Evolutionary conservation across 2,113 vertebrate species (phyloP).

Genomic region (Anhinga anhinga): DNA sequence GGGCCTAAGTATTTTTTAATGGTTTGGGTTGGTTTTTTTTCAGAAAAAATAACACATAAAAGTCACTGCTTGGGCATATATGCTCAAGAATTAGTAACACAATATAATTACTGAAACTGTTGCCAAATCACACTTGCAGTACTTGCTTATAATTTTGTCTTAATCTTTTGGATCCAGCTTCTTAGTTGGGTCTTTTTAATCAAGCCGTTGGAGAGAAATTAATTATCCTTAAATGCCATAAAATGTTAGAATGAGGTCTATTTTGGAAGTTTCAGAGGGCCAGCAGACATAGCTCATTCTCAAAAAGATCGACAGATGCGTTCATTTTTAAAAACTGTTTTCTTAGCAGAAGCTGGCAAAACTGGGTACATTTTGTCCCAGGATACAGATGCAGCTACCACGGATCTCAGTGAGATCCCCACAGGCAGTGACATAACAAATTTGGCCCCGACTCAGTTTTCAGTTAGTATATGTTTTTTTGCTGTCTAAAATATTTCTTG

Average conservation of each 20-base stretch:
- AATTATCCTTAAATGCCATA: slow-evolving; percentile 49
- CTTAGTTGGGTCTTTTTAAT: slow-evolving; percentile 42
- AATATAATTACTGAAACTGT: slow-evolving; percentile 31
- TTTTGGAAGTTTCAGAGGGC: background rate
- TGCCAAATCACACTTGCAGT: slow-evolving; percentile 41
- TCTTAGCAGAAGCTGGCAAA: slow-evolving; percentile 5
- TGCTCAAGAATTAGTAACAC: background rate
- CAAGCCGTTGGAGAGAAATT: slow-evolving; percentile 55
- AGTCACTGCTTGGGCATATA: background rate
- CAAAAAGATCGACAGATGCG: background rate
- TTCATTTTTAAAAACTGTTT: background rate
- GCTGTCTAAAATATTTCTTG: background rate
- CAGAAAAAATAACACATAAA: background rate
- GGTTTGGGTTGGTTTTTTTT: background rate
- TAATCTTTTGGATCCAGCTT: slow-evolving; percentile 42
- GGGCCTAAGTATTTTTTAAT: background rate
- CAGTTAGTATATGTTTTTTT: background rate
- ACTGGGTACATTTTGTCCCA: background rate
- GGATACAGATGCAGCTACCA: background rate
- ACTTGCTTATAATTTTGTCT: slow-evolving; percentile 12
- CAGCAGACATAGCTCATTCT: background rate
- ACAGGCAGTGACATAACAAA: background rate
- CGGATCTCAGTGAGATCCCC: background rate
- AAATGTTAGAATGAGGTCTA: background rate
- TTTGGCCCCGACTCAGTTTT: background rate